These are phyloP conservation scores for Anorthoa munda DNA, from an alignment of 2,888 invertebrate species.

Conservation along the genomic window DNA sequence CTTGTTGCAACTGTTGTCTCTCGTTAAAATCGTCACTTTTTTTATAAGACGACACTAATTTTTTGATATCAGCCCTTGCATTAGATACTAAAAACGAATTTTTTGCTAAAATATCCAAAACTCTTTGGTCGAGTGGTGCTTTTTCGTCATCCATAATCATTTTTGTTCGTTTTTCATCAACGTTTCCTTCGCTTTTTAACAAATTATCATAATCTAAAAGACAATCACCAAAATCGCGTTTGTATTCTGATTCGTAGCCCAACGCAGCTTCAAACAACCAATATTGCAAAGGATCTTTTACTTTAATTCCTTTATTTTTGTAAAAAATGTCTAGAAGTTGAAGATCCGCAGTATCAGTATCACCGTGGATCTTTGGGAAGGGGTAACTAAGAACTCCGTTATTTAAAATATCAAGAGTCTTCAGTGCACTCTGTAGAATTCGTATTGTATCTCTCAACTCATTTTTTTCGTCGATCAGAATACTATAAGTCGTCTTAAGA, in stretches of 20 bases:
- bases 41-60: slow-evolving; percentile 57
- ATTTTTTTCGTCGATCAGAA: slow-evolving; percentile 71
- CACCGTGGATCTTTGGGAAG: slow-evolving; percentile 37
- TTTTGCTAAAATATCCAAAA: slow-evolving; percentile 31
- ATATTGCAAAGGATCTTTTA: slow-evolving; percentile 69
- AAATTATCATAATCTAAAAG: slow-evolving; percentile 54
- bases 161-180: slow-evolving; percentile 69
- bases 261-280: slow-evolving; percentile 79
- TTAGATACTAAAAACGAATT: slow-evolving; percentile 70
- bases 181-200: slow-evolving; percentile 57
- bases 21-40: slow-evolving; percentile 7
- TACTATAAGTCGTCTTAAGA: slow-evolving; percentile 41
- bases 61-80: slow-evolving; percentile 63
- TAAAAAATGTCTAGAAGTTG: slow-evolving; percentile 67
- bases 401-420: slow-evolving; percentile 72
- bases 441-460: slow-evolving; percentile 66
- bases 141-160: slow-evolving; percentile 73
- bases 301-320: slow-evolving; percentile 10
- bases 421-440: slow-evolving; percentile 70
- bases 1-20: slow-evolving; percentile 30
- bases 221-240: slow-evolving; percentile 54
- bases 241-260: slow-evolving; percentile 52
- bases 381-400: slow-evolving; percentile 73
- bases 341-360: slow-evolving; percentile 62
- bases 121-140: slow-evolving; percentile 48